Conservation (phyloP, 2,888 invertebrate species). For the Leptinotarsa rubiginosa region DNA sequence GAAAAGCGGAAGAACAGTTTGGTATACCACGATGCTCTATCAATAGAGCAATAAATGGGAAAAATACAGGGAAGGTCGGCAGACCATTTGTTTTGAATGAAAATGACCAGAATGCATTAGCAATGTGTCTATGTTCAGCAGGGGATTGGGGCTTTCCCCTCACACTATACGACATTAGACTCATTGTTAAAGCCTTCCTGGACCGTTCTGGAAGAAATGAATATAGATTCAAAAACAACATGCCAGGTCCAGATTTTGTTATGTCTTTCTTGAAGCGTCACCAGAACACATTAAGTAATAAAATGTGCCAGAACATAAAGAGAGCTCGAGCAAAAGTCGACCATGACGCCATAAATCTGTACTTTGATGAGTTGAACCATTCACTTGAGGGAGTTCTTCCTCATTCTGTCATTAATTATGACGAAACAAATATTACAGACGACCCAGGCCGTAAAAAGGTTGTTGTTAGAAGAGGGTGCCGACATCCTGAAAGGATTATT, state of each 20-base stretch:
- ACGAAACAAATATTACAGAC: conserved; percentile 23
- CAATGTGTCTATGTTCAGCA: conserved; percentile 23
- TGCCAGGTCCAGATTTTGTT: conserved; percentile 28
- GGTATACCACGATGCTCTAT: conserved; percentile 29
- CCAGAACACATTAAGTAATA: conserved; percentile 27
- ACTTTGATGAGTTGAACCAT: conserved; percentile 20
- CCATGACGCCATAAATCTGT: conserved; percentile 22
- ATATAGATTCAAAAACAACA: conserved; percentile 26
- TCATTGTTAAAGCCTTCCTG: conserved; percentile 23
- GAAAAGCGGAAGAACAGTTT: conserved; percentile 28
- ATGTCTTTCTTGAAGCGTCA: conserved; percentile 26
- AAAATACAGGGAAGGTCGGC: conserved; percentile 29
- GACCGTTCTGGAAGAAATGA: conserved; percentile 22
- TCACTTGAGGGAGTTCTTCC: conserved; percentile 23
- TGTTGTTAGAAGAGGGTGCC: conserved; percentile 23
- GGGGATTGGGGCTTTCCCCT: conserved; percentile 28
- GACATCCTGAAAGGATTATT: conserved; percentile 22
- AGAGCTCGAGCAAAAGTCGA: conserved; percentile 23
- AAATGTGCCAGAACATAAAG: conserved; percentile 27
- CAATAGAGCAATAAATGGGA: conserved; percentile 24
- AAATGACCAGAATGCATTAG: conserved; percentile 25
- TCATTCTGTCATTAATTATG: conserved; percentile 23
- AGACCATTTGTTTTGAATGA: conserved; percentile 28
- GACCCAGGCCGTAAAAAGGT: conserved; percentile 17
- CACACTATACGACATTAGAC: conserved; percentile 20